A percentile compares a stretch with the other conserved stretches of the same genome.
Conservation (phyloP, 2,888 invertebrate species). For the Luperina nickerlii region DNA sequence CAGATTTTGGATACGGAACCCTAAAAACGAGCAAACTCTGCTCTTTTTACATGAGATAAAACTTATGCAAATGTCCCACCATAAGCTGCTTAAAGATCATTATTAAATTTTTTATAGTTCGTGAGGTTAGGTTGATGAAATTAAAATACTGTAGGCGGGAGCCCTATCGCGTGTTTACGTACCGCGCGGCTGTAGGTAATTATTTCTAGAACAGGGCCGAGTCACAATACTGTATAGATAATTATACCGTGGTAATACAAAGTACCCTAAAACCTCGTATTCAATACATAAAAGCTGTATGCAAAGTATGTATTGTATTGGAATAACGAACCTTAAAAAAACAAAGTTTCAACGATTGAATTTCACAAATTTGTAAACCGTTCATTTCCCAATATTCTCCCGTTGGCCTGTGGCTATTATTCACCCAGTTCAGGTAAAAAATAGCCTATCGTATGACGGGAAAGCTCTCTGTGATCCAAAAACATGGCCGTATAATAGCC, state of each 20-base stretch:
- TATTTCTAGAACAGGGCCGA: too few relatives aligned
- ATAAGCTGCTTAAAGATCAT: too few relatives aligned
- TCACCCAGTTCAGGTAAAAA: constrained; percentile 33
- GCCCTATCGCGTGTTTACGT: too few relatives aligned
- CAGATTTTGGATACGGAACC: neutral
- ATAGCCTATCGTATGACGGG: constrained; percentile 23
- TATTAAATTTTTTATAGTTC: too few relatives aligned
- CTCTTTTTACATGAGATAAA: neutral
- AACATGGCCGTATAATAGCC: constrained; percentile 38
- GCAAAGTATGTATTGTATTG: neutral
- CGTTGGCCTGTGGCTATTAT: constrained; percentile 25
- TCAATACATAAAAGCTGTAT: neutral
- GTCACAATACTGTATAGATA: too few relatives aligned
- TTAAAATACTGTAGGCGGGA: too few relatives aligned
- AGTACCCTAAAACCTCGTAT: neutral
- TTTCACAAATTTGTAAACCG: constrained; percentile 27
- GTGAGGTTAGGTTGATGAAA: too few relatives aligned
- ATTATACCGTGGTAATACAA: too few relatives aligned
- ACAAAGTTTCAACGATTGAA: constrained; percentile 17
- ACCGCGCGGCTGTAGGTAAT: too few relatives aligned
- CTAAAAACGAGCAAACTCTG: neutral
- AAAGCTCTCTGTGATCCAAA: constrained; percentile 17
- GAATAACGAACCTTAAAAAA: constrained; percentile 8
- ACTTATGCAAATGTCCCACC: neutral
- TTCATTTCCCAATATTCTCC: constrained; percentile 32